phyloP scores from a whole-genome alignment of 2,113 vertebrate species.

The Rousettus leschenaultii region DNA sequence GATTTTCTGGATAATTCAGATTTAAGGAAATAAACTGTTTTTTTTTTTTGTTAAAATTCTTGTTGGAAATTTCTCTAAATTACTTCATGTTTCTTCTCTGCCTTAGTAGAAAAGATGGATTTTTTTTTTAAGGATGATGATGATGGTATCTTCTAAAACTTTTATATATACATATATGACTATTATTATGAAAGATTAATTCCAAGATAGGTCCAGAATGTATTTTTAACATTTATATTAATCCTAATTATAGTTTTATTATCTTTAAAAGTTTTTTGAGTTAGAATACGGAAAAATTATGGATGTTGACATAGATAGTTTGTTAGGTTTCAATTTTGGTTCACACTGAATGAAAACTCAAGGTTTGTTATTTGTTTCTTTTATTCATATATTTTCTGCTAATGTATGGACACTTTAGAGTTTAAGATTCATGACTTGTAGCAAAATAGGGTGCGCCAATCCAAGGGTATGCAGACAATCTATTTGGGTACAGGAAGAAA shows the following conservation, averaged over 20 bases:
- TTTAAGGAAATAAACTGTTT: constrained; percentile 20
- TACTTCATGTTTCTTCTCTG: background rate
- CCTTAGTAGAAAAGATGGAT: background rate
- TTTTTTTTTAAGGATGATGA: background rate
- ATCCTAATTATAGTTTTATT: background rate
- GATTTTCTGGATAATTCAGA: constrained; percentile 37
- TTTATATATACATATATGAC: background rate
- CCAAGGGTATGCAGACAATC: background rate
- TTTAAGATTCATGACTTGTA: background rate
- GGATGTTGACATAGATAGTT: background rate
- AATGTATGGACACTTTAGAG: background rate
- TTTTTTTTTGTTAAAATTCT: background rate
- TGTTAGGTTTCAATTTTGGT: background rate
- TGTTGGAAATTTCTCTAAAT: constrained; percentile 25
- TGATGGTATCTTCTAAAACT: background rate
- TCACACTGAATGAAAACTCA: background rate
- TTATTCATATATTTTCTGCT: background rate
- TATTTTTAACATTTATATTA: background rate
- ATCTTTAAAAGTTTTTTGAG: background rate
- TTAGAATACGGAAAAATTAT: background rate
- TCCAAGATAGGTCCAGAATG: background rate
- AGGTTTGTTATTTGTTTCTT: background rate
- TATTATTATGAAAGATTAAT: background rate
- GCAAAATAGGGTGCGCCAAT: background rate
- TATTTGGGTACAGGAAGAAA: background rate